A percentile compares a stretch with the other conserved stretches of the same genome.
Conservation (phyloP, 2,888 invertebrate species). For the Lasius platythorax region DNA sequence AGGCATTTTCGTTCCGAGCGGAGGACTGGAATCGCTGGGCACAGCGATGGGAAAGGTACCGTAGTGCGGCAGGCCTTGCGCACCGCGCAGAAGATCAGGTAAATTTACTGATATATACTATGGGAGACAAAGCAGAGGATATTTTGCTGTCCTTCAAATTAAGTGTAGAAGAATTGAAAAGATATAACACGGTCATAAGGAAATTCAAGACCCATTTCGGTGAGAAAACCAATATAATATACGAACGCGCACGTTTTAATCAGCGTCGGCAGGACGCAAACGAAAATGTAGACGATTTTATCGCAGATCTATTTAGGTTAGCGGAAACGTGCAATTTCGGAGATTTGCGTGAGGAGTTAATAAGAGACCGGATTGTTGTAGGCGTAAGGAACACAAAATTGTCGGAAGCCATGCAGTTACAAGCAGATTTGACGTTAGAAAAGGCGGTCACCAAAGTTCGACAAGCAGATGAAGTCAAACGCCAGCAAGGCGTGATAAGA, state of each 20-base stretch:
- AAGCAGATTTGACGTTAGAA: background rate
- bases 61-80: background rate
- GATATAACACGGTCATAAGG: background rate
- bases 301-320: background rate
- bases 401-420: background rate
- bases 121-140: background rate
- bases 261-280: background rate
- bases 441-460: background rate
- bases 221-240: background rate
- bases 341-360: background rate
- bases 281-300: background rate
- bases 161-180: background rate
- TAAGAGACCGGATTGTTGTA: background rate
- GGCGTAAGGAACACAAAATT: background rate
- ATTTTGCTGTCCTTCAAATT: background rate
- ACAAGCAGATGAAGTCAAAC: background rate
- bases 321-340: background rate
- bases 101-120: background rate
- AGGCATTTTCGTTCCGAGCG: background rate
- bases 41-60: background rate
- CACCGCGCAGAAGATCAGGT: background rate
- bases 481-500: background rate
- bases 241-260: background rate
- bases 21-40: background rate
- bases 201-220: background rate